phyloP scores from a whole-genome alignment of 2,797 vertebrate species.

The Miichthys miiuy region DNA sequence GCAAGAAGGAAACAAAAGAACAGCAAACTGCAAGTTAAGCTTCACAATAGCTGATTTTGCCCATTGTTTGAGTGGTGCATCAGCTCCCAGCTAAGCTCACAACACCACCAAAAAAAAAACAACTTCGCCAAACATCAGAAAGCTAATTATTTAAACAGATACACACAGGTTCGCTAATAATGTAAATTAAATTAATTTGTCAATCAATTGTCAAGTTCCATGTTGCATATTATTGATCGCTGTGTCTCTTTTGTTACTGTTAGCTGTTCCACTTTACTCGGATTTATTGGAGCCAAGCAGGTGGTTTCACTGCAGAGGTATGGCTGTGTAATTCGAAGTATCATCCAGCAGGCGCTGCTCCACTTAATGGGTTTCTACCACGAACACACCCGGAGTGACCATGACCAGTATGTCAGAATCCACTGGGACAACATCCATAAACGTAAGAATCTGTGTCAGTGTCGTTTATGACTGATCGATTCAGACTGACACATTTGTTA shows the following conservation, averaged over 20 bases:
- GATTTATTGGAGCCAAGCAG: constrained; percentile 80
- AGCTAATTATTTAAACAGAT: constrained; percentile 6
- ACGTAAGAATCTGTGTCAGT: constrained; percentile 24
- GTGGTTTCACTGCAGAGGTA: constrained; percentile 79
- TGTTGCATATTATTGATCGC: background rate
- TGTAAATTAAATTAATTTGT: background rate
- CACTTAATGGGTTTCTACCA: constrained; percentile 87
- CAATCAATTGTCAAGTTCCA: constrained; percentile 9
- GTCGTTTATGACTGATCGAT: fast-evolving
- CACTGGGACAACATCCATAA: constrained; percentile 72
- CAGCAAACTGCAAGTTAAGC: background rate
- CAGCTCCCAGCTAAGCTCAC: background rate
- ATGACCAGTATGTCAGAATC: constrained; percentile 82
- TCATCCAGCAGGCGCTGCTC: constrained; percentile 85
- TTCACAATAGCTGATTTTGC: background rate
- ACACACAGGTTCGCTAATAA: background rate
- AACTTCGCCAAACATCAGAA: background rate
- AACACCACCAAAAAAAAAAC: background rate
- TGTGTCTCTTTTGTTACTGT: background rate
- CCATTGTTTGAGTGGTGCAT: background rate
- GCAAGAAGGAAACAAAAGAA: background rate
- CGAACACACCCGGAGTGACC: constrained; percentile 85
- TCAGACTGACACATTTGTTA: fast-evolving
- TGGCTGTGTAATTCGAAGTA: constrained; percentile 77
- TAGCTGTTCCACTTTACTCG: constrained; percentile 84